These are phyloP conservation scores for Tolypeutes matacus DNA, from an alignment of 2,797 vertebrate species.

Conservation along the genomic window DNA sequence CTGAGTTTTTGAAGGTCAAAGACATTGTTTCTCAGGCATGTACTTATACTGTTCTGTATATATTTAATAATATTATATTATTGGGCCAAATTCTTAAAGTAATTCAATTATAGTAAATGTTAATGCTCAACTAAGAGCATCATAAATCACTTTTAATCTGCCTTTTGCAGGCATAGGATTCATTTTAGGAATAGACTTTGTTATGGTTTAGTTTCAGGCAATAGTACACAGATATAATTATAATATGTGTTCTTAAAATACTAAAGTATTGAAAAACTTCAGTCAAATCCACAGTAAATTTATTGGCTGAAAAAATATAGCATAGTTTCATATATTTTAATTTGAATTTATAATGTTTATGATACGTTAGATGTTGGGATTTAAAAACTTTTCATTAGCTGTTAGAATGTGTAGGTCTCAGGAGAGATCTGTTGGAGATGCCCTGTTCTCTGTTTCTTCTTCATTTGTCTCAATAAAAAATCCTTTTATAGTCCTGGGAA, in stretches of 20 bases:
- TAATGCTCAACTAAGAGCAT: slow-evolving; percentile 64
- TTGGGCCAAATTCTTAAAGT: slow-evolving; percentile 67
- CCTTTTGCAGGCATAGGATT: slow-evolving; percentile 64
- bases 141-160: slow-evolving; percentile 79
- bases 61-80: slow-evolving; percentile 63
- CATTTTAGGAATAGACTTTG: slow-evolving; percentile 44
- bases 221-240: slow-evolving; percentile 59
- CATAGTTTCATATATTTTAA: slow-evolving; percentile 62
- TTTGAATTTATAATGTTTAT: slow-evolving; percentile 55
- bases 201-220: slow-evolving; percentile 64
- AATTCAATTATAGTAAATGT: slow-evolving; percentile 79
- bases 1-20: slow-evolving; percentile 77
- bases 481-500: neutral
- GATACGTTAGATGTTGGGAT: slow-evolving; percentile 35
- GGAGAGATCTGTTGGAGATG: neutral
- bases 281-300: slow-evolving; percentile 58
- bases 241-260: slow-evolving; percentile 63
- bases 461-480: neutral
- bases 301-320: slow-evolving; percentile 50
- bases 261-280: slow-evolving; percentile 55
- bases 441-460: neutral
- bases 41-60: slow-evolving; percentile 54
- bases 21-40: slow-evolving; percentile 53
- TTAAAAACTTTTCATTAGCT: slow-evolving; percentile 19
- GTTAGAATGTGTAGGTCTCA: slow-evolving; percentile 19